Evolutionary conservation across 1,140 invertebrate genomes (phyloP).

Genomic region (Tribolium madens): DNA sequence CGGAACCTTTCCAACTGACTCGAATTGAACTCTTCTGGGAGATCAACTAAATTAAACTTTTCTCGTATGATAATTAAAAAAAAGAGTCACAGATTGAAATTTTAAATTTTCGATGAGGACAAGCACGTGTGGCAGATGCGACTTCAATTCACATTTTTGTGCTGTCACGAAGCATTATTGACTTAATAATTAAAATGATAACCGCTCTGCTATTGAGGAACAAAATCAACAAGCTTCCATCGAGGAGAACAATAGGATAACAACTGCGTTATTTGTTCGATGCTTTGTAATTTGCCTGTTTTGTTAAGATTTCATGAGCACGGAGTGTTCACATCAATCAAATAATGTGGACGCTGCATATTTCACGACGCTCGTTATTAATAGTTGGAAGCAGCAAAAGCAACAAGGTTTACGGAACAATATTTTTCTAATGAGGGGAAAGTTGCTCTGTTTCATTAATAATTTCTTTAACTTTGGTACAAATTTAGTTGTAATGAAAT

Average conservation of each 20-base stretch:
- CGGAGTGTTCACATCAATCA: conserved; percentile 29
- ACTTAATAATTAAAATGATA: conserved; percentile 38
- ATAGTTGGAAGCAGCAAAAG: neutral
- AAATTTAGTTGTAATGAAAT: too few species aligned
- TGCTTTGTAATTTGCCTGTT: conserved; percentile 1
- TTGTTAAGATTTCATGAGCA: conserved; percentile 16
- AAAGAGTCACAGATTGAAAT: neutral
- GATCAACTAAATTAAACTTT: conserved; percentile 33
- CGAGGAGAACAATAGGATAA: conserved; percentile 29
- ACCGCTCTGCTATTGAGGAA: conserved; percentile 14
- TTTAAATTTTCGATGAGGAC: neutral
- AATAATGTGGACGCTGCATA: conserved; percentile 20
- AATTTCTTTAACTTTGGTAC: too few species aligned
- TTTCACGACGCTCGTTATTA: conserved; percentile 1
- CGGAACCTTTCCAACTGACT: conserved; percentile 47
- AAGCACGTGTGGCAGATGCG: neutral
- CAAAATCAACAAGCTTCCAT: conserved; percentile 21
- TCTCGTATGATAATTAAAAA: conserved; percentile 33
- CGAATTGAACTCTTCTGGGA: conserved; percentile 47
- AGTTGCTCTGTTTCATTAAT: too few species aligned
- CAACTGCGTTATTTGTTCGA: conserved; percentile 16
- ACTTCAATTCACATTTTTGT: neutral
- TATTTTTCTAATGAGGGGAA: neutral
- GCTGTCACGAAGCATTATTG: conserved; percentile 27
- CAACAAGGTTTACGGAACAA: neutral